Evolutionary conservation across 1,140 invertebrate genomes (phyloP).

Genomic region (Brachionus rubens): DNA sequence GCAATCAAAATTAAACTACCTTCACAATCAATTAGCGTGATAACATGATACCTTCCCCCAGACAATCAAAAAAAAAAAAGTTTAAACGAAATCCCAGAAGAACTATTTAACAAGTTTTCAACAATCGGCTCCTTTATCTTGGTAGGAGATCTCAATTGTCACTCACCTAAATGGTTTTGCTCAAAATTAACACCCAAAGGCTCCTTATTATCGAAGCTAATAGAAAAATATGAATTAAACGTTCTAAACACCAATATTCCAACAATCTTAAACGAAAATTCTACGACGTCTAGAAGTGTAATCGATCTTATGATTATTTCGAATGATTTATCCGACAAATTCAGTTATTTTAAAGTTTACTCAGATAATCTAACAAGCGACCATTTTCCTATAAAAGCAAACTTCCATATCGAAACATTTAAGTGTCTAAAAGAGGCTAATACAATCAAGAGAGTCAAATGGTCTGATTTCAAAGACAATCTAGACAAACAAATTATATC

Average conservation of each 20-base stretch:
- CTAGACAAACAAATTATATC: background rate
- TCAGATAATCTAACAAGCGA: background rate
- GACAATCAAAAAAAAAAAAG: background rate
- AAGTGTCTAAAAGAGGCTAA: background rate
- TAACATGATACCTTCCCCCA: background rate
- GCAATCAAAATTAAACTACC: background rate
- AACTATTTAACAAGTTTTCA: background rate
- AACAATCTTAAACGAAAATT: background rate
- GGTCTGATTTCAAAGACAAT: background rate
- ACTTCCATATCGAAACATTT: background rate
- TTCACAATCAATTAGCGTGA: background rate
- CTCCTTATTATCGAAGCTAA: background rate
- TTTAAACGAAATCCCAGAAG: background rate
- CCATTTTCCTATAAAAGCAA: conserved; percentile 4
- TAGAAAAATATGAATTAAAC: background rate
- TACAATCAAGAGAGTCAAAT: background rate
- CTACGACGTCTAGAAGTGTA: background rate
- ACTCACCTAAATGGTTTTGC: background rate
- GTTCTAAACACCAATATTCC: background rate
- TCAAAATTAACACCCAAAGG: background rate
- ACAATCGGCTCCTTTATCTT: background rate
- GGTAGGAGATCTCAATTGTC: background rate
- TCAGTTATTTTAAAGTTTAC: background rate
- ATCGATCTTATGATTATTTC: conserved; percentile 7
- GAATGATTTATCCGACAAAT: conserved; percentile 1